A percentile compares a stretch with the other conserved stretches of the same genome.
These are phyloP conservation scores for Coenonympha arcania DNA, from an alignment of 2,888 invertebrate species.

Conservation along the genomic window DNA sequence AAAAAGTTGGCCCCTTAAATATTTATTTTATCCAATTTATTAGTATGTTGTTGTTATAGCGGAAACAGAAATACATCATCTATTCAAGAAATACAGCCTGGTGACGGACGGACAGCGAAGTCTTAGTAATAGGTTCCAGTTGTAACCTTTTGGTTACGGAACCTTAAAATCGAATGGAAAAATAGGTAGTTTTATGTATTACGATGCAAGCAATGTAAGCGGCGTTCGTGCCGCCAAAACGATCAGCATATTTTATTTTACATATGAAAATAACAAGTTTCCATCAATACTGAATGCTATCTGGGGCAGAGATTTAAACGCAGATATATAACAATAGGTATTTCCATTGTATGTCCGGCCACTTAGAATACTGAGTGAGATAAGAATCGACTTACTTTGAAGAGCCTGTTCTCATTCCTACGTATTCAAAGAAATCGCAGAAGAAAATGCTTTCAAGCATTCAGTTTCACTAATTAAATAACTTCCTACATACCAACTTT, in stretches of 20 bases:
- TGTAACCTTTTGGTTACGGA: too few relatives aligned
- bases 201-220: not conserved
- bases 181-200: not conserved
- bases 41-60: too few relatives aligned
- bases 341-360: not conserved
- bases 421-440: not conserved
- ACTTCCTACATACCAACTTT: too few relatives aligned
- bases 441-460: too few relatives aligned
- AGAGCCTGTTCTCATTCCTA: not conserved
- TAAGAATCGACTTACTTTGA: not conserved
- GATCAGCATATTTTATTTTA: constrained; percentile 10
- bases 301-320: constrained; percentile 4
- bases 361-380: not conserved
- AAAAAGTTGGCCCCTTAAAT: too few relatives aligned
- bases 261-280: not conserved
- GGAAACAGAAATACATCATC: too few relatives aligned
- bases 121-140: too few relatives aligned
- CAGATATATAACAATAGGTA: not conserved
- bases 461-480: too few relatives aligned
- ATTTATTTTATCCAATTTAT: too few relatives aligned
- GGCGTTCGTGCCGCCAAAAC: not conserved
- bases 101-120: too few relatives aligned
- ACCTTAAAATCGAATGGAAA: too few relatives aligned
- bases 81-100: too few relatives aligned
- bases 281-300: not conserved